phyloP scores from a whole-genome alignment of 2,797 vertebrate species.

The Gymnocypris eckloni region DNA sequence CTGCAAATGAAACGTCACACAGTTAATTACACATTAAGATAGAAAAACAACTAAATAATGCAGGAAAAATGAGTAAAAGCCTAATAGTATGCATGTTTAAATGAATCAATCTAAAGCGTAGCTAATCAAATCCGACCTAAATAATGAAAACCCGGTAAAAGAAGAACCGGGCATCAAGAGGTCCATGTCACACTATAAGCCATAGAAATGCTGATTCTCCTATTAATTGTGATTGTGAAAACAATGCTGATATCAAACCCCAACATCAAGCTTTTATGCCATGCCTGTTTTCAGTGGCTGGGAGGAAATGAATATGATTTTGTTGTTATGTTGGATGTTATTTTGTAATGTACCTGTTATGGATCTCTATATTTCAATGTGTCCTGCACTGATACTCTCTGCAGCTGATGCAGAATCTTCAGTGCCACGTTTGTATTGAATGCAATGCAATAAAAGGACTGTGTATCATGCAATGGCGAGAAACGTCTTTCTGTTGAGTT shows the following conservation, averaged over 20 bases:
- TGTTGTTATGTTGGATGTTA: too few relatives aligned
- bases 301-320: too few relatives aligned
- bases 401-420: neutral
- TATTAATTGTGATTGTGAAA: neutral
- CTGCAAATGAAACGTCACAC: conserved; percentile 71
- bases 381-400: neutral
- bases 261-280: neutral
- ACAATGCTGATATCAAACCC: neutral
- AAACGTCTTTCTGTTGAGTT: neutral
- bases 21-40: neutral
- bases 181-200: neutral
- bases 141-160: neutral
- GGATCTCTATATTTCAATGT: neutral
- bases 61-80: too few relatives aligned
- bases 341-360: neutral
- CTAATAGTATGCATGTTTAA: neutral
- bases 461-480: neutral
- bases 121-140: neutral
- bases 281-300: neutral
- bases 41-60: neutral
- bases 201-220: neutral
- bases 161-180: neutral
- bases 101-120: neutral
- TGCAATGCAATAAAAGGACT: neutral
- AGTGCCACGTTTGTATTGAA: neutral